Conservation (phyloP, 1,140 invertebrate genomes). For the Drosophila simulans region DNA sequence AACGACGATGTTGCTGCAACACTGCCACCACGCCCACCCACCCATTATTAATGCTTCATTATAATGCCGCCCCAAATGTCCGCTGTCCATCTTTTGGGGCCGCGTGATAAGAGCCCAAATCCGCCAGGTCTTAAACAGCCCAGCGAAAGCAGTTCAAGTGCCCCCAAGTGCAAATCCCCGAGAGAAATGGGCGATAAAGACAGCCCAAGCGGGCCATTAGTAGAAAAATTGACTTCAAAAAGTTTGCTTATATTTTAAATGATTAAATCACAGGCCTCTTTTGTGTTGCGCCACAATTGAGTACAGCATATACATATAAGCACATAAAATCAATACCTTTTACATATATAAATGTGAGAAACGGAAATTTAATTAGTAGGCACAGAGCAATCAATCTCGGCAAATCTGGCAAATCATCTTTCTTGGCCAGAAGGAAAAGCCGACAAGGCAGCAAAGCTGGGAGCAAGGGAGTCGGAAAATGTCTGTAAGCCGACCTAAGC, state of each 20-base stretch:
- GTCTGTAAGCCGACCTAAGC: slow-evolving; percentile 23
- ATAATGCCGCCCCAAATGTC: slow-evolving; percentile 8
- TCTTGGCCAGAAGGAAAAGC: slow-evolving; percentile 6
- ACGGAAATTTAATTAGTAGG: slow-evolving; percentile 33
- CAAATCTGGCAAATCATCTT: slow-evolving; percentile 39
- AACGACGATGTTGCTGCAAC: slow-evolving; percentile 6
- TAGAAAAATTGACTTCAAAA: background rate
- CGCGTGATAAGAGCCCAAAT: background rate
- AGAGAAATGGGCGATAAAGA: background rate
- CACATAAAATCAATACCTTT: background rate
- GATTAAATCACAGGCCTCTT: too few relatives aligned
- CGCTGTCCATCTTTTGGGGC: background rate
- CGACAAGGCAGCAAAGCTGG: background rate
- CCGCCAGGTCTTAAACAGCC: background rate
- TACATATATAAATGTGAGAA: background rate
- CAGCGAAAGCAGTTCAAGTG: background rate
- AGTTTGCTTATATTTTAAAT: background rate
- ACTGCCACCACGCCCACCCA: background rate
- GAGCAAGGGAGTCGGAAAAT: background rate
- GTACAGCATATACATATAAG: background rate
- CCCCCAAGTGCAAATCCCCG: background rate
- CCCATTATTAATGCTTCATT: slow-evolving; percentile 50
- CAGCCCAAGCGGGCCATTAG: background rate
- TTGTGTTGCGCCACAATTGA: background rate
- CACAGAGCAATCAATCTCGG: slow-evolving; percentile 30